Conservation (phyloP, 1,140 invertebrate species). For the Teleopsis dalmanni region DNA sequence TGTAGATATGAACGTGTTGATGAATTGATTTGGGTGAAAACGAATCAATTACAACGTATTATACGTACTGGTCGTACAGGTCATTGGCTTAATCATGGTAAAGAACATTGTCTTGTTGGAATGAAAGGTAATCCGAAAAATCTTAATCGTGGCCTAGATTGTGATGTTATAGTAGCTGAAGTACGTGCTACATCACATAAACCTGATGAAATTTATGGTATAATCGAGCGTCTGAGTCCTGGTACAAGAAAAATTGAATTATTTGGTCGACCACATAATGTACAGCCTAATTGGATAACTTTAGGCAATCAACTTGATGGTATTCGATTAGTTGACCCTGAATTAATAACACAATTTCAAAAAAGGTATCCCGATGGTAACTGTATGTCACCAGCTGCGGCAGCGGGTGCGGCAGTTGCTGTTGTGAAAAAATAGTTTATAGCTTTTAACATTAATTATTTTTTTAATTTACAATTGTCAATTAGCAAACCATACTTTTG, state of each 20-base stretch:
- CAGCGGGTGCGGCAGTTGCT: constrained; percentile 14
- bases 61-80: constrained; percentile 94
- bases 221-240: constrained; percentile 76
- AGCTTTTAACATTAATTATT: no score
- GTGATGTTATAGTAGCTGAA: constrained; percentile 97
- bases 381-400: constrained; percentile 38
- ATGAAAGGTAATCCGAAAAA: constrained; percentile 91
- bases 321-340: constrained; percentile 85
- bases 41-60: constrained; percentile 94
- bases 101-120: constrained; percentile 95
- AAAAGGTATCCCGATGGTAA: constrained; percentile 86
- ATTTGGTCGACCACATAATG: constrained; percentile 94
- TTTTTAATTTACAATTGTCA: no score
- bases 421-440: no score
- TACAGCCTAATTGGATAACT: constrained; percentile 91
- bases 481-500: no score
- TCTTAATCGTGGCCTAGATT: constrained; percentile 89
- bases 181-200: constrained; percentile 96
- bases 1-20: constrained; percentile 81
- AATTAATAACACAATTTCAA: constrained; percentile 80
- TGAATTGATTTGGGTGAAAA: constrained; percentile 98
- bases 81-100: constrained; percentile 98
- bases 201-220: constrained; percentile 96
- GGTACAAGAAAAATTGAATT: constrained; percentile 96
- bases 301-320: constrained; percentile 39